Percentiles rank a stretch among this genome's conserved stretches.
phyloP scores from a whole-genome alignment of 2,888 invertebrate genomes.

The Noctua janthe region DNA sequence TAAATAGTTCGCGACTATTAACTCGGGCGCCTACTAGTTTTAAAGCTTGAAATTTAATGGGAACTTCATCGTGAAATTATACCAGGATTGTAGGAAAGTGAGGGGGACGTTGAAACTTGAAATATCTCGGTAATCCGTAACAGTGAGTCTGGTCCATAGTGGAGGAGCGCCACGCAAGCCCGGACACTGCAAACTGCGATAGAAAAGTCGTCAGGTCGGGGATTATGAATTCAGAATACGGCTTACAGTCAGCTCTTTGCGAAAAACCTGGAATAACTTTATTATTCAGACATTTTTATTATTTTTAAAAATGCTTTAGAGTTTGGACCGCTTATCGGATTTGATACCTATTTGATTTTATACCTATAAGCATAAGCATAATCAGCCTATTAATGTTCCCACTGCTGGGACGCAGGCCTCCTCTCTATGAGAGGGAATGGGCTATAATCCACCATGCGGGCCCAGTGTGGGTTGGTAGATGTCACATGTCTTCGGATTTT shows the following conservation, averaged over 20 bases:
- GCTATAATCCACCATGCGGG: no score
- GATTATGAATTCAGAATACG: conserved; percentile 61
- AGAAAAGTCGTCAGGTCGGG: conserved; percentile 58
- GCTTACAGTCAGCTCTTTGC: conserved; percentile 58
- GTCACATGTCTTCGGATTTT: no score
- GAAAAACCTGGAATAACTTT: conserved; percentile 59
- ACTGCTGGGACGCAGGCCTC: no score
- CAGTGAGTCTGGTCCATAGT: conserved; percentile 24
- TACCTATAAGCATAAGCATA: no score
- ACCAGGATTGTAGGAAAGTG: conserved; percentile 40
- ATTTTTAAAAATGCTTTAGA: conserved; percentile 29
- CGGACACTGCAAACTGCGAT: conserved; percentile 61
- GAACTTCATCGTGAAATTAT: conserved; percentile 54
- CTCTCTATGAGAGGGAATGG: no score
- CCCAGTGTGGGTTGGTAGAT: no score
- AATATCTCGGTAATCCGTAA: conserved; percentile 53
- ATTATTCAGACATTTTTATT: conserved; percentile 38
- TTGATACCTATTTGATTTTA: conserved; percentile 4
- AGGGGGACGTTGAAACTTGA: conserved; percentile 30
- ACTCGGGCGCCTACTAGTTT: conserved; percentile 51
- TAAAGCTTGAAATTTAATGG: conserved; percentile 47
- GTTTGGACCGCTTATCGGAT: conserved; percentile 19
- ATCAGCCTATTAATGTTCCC: no score
- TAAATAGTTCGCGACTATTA: conserved; percentile 60
- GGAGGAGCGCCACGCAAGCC: conserved; percentile 2